Conservation (phyloP, 2,888 invertebrate genomes). For the Archaeoteleia sp. region DNA sequence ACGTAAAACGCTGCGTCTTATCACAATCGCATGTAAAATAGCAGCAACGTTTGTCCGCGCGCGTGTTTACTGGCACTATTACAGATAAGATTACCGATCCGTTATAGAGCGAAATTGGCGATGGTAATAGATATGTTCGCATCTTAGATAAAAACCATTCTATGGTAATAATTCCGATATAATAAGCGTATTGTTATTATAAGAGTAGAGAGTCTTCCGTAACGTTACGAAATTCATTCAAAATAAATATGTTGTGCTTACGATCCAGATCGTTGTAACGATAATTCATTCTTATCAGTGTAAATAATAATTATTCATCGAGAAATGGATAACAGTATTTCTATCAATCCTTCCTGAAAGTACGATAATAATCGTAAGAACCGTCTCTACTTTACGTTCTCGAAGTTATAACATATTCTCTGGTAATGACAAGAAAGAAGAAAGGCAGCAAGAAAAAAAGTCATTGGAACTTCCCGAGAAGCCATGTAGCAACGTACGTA, state of each 20-base stretch:
- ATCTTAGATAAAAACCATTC: background rate
- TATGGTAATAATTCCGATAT: no score
- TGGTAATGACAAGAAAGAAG: conserved; percentile 14
- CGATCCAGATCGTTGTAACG: no score
- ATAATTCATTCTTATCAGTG: no score
- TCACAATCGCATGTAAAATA: conserved; percentile 50
- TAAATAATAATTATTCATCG: no score
- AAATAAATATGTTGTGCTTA: no score
- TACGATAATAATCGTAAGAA: no score
- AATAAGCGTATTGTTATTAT: no score
- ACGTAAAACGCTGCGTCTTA: conserved; percentile 34
- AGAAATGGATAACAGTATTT: no score
- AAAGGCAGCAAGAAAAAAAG: conserved; percentile 31
- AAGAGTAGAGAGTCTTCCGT: no score
- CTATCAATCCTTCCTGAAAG: no score
- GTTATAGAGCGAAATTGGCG: conserved; percentile 30
- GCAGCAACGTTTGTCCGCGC: conserved; percentile 43
- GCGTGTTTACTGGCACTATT: conserved; percentile 45
- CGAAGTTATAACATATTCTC: conserved; percentile 22
- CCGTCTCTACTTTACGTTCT: no score
- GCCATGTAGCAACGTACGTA: conserved; percentile 24
- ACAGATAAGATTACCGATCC: conserved; percentile 48
- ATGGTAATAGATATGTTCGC: conserved; percentile 1
- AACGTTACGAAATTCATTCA: no score
- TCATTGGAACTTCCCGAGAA: conserved; percentile 38